phyloP scores from a whole-genome alignment of 2,888 invertebrate species.

The Entomobrya multifasciata region DNA sequence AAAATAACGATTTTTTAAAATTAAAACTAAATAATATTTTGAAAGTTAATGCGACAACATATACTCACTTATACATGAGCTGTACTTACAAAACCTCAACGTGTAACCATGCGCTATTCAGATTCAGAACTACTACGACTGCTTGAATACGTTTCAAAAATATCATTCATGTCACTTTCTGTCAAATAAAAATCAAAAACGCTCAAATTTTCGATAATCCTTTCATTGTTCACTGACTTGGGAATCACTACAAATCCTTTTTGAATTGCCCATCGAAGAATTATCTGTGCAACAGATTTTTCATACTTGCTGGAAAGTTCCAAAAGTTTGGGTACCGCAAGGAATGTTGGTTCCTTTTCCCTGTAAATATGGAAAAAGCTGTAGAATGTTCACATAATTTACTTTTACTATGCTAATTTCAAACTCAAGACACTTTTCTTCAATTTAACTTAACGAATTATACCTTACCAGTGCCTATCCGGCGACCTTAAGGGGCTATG shows the following conservation, averaged over 20 bases:
- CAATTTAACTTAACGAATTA: no score
- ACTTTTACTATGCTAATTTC: no score
- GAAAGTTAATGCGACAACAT: no score
- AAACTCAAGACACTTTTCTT: no score
- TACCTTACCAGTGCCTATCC: conserved; percentile 85
- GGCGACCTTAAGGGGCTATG: conserved; percentile 86
- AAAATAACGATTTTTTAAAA: no score
- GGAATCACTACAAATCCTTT: conserved; percentile 81
- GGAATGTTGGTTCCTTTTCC: conserved; percentile 79
- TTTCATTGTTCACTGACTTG: conserved; percentile 81
- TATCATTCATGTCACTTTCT: conserved; percentile 80
- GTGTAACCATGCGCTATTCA: no score
- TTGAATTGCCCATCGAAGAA: conserved; percentile 85
- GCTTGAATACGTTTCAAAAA: conserved; percentile 78
- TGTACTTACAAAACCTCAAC: no score
- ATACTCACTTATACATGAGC: no score
- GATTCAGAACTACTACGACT: conserved; percentile 81
- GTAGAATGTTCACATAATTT: no score
- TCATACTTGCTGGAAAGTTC: conserved; percentile 85
- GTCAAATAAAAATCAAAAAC: conserved; percentile 81
- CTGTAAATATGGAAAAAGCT: no score
- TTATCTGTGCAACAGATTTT: conserved; percentile 87
- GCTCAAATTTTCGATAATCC: conserved; percentile 81
- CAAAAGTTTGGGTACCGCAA: conserved; percentile 87
- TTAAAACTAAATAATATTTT: no score